A percentile compares a stretch with the other conserved stretches of the same genome.
Conservation (phyloP, 2,113 vertebrate species). For the Verasper variegatus region DNA sequence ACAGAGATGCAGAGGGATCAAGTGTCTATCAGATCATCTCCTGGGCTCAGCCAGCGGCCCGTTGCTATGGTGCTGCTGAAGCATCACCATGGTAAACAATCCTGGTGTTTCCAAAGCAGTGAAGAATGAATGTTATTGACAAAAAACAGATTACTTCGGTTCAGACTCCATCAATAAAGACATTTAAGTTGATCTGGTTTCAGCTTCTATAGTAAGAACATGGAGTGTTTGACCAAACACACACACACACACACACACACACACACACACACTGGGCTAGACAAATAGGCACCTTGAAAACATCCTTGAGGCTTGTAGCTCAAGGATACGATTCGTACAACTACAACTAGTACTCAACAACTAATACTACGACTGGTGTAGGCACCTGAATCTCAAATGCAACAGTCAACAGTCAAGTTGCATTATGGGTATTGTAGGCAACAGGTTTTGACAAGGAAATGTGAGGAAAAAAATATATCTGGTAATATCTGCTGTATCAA, state of each 20-base stretch:
- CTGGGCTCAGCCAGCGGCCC: constrained; percentile 5
- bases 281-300: no score
- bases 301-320: no score
- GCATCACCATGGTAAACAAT: constrained; percentile 75
- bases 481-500: no score
- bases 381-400: no score
- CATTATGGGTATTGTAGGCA: no score
- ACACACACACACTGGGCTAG: no score
- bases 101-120: constrained; percentile 42
- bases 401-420: no score
- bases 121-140: constrained; percentile 24
- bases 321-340: no score
- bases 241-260: constrained; percentile 13
- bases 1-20: constrained; percentile 45
- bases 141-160: constrained; percentile 20
- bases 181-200: neutral
- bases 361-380: no score
- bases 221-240: constrained; percentile 13
- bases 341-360: no score
- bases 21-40: constrained; percentile 62
- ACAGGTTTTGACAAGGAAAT: no score
- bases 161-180: neutral
- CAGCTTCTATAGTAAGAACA: neutral
- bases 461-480: no score
- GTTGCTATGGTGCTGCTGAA: constrained; percentile 46